Evolutionary conservation across 2,113 vertebrate species (phyloP).

Genomic region (Agapornis roseicollis): DNA sequence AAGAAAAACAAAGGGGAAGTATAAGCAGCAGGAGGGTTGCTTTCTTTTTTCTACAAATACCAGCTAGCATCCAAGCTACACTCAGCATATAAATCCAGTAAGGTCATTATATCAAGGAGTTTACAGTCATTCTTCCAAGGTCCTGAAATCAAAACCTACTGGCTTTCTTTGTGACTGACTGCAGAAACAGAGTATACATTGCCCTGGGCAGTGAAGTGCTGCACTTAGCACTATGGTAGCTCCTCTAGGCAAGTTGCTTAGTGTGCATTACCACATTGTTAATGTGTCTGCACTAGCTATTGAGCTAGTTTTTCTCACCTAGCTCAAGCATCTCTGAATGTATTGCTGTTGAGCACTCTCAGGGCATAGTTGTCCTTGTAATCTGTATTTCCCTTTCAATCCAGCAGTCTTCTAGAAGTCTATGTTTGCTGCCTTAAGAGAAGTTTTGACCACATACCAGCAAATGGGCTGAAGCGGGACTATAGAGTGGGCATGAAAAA

Average conservation of each 20-base stretch:
- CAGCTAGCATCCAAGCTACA: background rate
- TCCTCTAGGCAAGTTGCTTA: background rate
- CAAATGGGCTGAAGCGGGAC: background rate
- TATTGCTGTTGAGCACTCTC: background rate
- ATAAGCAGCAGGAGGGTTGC: background rate
- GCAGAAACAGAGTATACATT: fast-evolving
- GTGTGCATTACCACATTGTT: background rate
- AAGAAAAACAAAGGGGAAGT: background rate
- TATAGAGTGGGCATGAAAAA: background rate
- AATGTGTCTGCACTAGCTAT: background rate
- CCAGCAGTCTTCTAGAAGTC: background rate
- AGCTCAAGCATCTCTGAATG: background rate
- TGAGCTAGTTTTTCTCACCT: background rate
- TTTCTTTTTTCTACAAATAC: background rate
- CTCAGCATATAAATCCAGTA: background rate
- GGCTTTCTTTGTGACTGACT: background rate
- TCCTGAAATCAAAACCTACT: background rate
- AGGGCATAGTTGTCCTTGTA: background rate
- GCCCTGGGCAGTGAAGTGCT: background rate
- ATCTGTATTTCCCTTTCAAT: background rate
- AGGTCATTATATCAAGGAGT: background rate
- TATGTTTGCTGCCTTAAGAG: background rate
- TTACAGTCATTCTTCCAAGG: background rate
- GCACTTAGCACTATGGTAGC: too few relatives aligned
- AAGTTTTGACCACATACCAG: background rate